Conservation (phyloP, 1,140 invertebrate species). For the Microplitis mediator region DNA sequence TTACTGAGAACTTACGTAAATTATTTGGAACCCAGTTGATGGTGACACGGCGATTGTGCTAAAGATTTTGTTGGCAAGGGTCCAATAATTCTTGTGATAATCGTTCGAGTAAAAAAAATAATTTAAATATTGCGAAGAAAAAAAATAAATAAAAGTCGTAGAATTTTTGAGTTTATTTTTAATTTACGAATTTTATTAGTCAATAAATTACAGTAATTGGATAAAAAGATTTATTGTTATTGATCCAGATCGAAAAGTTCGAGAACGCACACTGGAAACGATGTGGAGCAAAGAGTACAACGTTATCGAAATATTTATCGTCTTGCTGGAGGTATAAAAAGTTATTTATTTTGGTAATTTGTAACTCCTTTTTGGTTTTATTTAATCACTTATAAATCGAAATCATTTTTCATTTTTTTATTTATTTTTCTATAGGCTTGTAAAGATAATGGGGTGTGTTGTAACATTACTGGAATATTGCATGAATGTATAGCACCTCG, state of each 20-base stretch:
- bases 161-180: not conserved
- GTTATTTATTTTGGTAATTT: not conserved
- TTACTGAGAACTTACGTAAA: not conserved
- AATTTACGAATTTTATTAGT: not conserved
- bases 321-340: slow-evolving; percentile 63
- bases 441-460: slow-evolving; percentile 50
- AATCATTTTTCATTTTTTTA: not conserved
- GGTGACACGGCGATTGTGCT: no score
- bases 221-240: not conserved
- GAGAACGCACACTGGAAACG: slow-evolving; percentile 65
- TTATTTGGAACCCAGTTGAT: not conserved
- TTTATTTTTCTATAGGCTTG: slow-evolving; percentile 43
- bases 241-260: slow-evolving; percentile 64
- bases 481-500: slow-evolving; percentile 58
- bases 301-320: slow-evolving; percentile 63
- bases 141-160: not conserved
- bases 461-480: slow-evolving; percentile 53
- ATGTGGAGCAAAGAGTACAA: slow-evolving; percentile 65
- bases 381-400: slow-evolving; percentile 1
- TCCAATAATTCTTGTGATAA: not conserved
- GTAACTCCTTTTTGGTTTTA: slow-evolving; percentile 11
- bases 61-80: not conserved
- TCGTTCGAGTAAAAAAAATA: not conserved
- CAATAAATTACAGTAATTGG: slow-evolving; percentile 22
- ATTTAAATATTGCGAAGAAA: not conserved